A percentile compares a stretch with the other conserved stretches of the same genome.
Conservation (phyloP, 2,888 invertebrate genomes). For the Myopa testacea region DNA sequence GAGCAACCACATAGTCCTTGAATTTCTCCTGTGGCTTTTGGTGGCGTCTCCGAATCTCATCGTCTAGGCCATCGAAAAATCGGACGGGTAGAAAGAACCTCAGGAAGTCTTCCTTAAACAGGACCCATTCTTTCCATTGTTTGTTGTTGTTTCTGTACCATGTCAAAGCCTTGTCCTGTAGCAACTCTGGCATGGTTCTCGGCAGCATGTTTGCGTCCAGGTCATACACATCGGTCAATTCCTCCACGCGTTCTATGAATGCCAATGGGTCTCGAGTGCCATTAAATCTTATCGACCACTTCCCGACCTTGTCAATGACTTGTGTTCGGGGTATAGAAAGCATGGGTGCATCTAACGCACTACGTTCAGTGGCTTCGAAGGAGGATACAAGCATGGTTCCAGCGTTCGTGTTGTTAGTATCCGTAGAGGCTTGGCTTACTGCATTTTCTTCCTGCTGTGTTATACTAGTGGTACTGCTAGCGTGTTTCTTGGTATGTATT, state of each 20-base stretch:
- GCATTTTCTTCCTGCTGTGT: no score
- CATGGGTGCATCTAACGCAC: no score
- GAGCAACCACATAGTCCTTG: not conserved
- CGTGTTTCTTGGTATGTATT: no score
- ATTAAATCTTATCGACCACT: not conserved
- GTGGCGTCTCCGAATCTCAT: constrained; percentile 1
- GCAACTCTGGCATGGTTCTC: constrained; percentile 8
- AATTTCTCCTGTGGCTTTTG: not conserved
- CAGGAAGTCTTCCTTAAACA: not conserved
- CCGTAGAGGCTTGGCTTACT: no score
- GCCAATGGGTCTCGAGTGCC: not conserved
- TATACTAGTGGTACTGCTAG: no score
- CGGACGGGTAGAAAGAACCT: not conserved
- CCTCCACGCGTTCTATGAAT: constrained; percentile 20
- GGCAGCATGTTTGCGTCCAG: not conserved
- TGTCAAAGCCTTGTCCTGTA: constrained; percentile 12
- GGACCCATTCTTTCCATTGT: not conserved
- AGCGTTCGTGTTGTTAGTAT: no score
- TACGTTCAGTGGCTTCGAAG: no score
- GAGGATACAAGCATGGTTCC: no score
- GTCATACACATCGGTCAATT: constrained; percentile 1
- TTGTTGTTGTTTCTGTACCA: constrained; percentile 10
- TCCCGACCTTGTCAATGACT: constrained; percentile 1
- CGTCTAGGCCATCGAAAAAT: not conserved
- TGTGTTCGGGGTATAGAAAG: not conserved